These are phyloP conservation scores for Mycalesis mineus DNA, from an alignment of 2,888 invertebrate genomes.

Conservation along the genomic window DNA sequence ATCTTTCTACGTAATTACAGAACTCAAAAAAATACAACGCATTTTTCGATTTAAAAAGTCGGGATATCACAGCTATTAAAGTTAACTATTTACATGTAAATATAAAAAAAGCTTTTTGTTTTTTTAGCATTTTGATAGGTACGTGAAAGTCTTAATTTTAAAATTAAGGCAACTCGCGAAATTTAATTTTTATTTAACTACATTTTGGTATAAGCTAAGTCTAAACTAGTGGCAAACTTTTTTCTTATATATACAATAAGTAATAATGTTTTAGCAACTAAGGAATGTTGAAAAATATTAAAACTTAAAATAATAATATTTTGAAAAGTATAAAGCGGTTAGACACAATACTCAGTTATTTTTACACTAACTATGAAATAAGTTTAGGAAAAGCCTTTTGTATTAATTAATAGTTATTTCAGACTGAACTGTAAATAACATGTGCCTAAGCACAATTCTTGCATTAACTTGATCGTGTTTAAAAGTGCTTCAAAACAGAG, in stretches of 20 bases:
- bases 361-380: too few species aligned
- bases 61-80: conserved; percentile 74
- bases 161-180: conserved; percentile 23
- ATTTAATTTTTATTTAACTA: conserved; percentile 37
- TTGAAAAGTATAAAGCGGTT: neutral
- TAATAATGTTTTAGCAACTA: conserved; percentile 22
- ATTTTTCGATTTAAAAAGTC: conserved; percentile 43
- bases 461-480: too few species aligned
- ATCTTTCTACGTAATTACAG: conserved; percentile 35
- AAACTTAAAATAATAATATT: neutral
- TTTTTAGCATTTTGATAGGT: conserved; percentile 4
- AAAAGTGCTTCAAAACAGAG: too few species aligned
- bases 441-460: too few species aligned
- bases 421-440: too few species aligned
- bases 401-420: too few species aligned
- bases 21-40: conserved; percentile 18
- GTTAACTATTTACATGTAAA: conserved; percentile 53
- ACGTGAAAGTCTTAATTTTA: conserved; percentile 17
- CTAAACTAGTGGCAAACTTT: conserved; percentile 65
- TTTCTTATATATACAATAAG: conserved; percentile 37
- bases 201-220: conserved; percentile 75
- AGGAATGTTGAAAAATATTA: conserved; percentile 4
- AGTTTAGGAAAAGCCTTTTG: too few species aligned
- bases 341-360: too few species aligned
- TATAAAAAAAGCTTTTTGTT: conserved; percentile 37